Evolutionary conservation across 2,113 vertebrate species (phyloP).

Genomic region (Sphyrna mokarran): DNA sequence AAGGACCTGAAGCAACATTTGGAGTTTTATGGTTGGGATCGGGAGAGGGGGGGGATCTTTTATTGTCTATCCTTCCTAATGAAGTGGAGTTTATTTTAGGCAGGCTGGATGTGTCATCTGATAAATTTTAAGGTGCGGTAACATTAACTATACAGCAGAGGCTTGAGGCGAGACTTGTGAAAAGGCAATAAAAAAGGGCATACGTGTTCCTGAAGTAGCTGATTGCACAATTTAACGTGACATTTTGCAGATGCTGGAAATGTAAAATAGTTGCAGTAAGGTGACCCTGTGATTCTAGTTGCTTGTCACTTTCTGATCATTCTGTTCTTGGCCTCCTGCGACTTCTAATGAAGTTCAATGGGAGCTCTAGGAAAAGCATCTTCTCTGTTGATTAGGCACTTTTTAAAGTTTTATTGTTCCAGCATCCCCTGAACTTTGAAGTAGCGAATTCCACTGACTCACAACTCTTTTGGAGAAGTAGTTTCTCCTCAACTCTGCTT

Average conservation of each 20-base stretch:
- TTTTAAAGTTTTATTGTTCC: neutral
- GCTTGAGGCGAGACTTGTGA: neutral
- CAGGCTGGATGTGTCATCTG: neutral
- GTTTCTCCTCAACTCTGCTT: no score
- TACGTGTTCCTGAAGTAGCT: neutral
- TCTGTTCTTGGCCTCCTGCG: neutral
- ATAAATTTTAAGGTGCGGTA: neutral
- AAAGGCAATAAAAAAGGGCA: neutral
- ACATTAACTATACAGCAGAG: neutral
- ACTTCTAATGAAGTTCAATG: neutral
- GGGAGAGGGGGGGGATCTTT: neutral
- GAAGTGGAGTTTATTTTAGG: neutral
- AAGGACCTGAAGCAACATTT: neutral
- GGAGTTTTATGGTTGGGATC: neutral
- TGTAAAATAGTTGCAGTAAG: neutral
- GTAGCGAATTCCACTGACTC: no score
- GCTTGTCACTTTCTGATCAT: neutral
- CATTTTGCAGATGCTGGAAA: neutral
- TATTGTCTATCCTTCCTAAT: neutral
- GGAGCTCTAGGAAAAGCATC: neutral
- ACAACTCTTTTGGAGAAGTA: no score
- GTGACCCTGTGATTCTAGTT: neutral
- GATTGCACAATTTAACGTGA: neutral
- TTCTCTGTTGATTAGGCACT: neutral
- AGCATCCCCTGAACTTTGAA: no score